Percentiles rank a stretch among this genome's conserved stretches.
Conservation (phyloP, 2,888 invertebrate genomes). For the Allolobophora icterica region DNA sequence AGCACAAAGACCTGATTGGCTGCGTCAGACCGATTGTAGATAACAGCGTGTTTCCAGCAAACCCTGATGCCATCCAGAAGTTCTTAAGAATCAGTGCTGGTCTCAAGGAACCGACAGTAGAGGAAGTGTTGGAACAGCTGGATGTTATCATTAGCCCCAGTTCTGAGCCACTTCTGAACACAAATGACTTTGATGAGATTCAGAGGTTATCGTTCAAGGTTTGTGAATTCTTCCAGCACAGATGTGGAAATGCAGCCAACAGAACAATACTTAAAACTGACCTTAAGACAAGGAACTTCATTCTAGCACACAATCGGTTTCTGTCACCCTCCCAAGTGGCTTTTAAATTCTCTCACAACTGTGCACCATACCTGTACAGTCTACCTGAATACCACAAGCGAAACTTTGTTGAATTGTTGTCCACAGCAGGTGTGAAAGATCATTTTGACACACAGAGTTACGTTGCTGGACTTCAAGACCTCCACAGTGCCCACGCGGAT, state of each 20-base stretch:
- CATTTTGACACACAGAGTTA: slow-evolving; percentile 48
- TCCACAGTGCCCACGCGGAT: slow-evolving; percentile 39
- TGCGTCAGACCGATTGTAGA: slow-evolving; percentile 45
- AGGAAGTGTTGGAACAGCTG: slow-evolving; percentile 47
- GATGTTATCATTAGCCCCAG: slow-evolving; percentile 40
- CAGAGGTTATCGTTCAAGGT: slow-evolving; percentile 41
- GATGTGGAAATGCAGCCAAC: slow-evolving; percentile 4
- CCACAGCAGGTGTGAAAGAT: slow-evolving; percentile 47
- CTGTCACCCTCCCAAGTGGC: slow-evolving; percentile 44
- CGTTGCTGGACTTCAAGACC: slow-evolving; percentile 41
- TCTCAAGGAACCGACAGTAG: slow-evolving; percentile 39
- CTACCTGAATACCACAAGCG: slow-evolving; percentile 46
- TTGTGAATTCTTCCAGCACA: slow-evolving; percentile 46
- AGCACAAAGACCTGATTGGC: slow-evolving; percentile 42
- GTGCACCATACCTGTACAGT: slow-evolving; percentile 51
- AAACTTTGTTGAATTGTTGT: slow-evolving; percentile 44
- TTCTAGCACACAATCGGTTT: slow-evolving; percentile 44
- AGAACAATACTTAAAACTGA: slow-evolving; percentile 33
- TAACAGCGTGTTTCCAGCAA: slow-evolving; percentile 43
- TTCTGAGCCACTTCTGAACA: slow-evolving; percentile 18
- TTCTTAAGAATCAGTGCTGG: slow-evolving; percentile 39
- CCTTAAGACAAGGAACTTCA: slow-evolving; percentile 43
- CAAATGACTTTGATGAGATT: slow-evolving; percentile 37
- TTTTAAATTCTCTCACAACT: slow-evolving; percentile 47
- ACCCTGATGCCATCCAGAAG: slow-evolving; percentile 36